A percentile compares a stretch with the other conserved stretches of the same genome.
These are phyloP conservation scores for Meta bourneti DNA, from an alignment of 2,888 invertebrate genomes.

Conservation along the genomic window DNA sequence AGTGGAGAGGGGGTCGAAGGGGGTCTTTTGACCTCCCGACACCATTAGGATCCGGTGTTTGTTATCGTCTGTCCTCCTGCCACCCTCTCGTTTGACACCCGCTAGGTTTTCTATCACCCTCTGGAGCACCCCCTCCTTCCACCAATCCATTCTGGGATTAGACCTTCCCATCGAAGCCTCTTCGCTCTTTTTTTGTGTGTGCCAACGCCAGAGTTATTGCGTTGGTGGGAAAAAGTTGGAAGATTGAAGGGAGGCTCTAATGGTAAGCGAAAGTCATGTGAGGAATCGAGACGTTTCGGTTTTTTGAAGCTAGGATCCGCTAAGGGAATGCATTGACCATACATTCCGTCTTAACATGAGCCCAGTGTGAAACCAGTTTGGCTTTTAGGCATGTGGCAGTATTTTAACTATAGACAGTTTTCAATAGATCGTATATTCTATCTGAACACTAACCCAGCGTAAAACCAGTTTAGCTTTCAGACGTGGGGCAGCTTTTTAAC, in stretches of 20 bases:
- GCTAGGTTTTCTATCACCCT: background rate
- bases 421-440: no score
- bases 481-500: no score
- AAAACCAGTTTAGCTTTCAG: no score
- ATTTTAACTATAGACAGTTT: no score
- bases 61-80: conserved; percentile 55
- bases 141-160: conserved; percentile 1
- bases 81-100: conserved; percentile 46
- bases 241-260: background rate
- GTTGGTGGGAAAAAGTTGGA: background rate
- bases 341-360: no score
- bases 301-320: no score
- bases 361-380: no score
- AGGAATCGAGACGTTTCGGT: background rate
- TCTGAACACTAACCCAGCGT: no score
- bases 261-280: background rate
- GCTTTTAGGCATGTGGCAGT: no score
- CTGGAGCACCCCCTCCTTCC: background rate
- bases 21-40: conserved; percentile 53
- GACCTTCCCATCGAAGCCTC: background rate
- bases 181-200: background rate
- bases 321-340: no score
- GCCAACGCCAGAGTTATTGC: background rate
- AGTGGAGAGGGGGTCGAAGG: background rate
- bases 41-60: conserved; percentile 65